Evolutionary conservation across 2,888 invertebrate species (phyloP).

Genomic region (Fissipunctia ypsillon): DNA sequence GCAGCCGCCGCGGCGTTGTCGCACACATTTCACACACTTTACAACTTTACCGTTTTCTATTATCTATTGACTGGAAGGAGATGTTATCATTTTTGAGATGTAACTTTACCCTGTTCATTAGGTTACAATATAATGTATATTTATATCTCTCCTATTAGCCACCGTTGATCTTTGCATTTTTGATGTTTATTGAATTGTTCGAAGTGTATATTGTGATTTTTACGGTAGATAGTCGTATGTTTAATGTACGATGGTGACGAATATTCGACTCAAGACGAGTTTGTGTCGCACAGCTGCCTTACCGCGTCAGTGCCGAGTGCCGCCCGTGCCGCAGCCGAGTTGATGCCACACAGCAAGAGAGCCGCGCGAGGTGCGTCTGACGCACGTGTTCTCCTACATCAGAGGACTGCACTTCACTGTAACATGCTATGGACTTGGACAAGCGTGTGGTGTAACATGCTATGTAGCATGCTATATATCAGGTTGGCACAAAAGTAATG

Average conservation of each 20-base stretch:
- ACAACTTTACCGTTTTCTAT: conserved; percentile 81
- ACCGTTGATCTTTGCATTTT: conserved; percentile 86
- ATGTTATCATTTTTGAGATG: conserved; percentile 89
- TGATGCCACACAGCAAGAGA: background rate
- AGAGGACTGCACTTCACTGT: background rate
- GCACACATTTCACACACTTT: conserved; percentile 56
- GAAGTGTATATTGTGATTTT: conserved; percentile 74
- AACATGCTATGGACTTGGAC: background rate
- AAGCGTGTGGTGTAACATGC: background rate
- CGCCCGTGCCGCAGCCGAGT: background rate
- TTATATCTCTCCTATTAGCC: conserved; percentile 86
- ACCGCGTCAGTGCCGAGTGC: conserved; percentile 17
- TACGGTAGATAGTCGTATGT: conserved; percentile 54
- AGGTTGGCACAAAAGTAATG: too few relatives aligned
- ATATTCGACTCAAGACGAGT: conserved; percentile 15
- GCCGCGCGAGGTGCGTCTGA: background rate
- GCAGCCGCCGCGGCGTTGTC: conserved; percentile 48
- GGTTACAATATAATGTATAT: conserved; percentile 76
- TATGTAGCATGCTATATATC: too few relatives aligned
- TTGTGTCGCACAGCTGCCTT: conserved; percentile 39
- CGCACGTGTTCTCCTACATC: background rate
- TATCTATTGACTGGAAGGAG: conserved; percentile 83
- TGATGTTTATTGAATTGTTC: conserved; percentile 86
- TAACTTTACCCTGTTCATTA: conserved; percentile 88
- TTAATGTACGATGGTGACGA: conserved; percentile 20